Conservation (phyloP, 2,113 vertebrate genomes). For the Polypterus senegalus region DNA sequence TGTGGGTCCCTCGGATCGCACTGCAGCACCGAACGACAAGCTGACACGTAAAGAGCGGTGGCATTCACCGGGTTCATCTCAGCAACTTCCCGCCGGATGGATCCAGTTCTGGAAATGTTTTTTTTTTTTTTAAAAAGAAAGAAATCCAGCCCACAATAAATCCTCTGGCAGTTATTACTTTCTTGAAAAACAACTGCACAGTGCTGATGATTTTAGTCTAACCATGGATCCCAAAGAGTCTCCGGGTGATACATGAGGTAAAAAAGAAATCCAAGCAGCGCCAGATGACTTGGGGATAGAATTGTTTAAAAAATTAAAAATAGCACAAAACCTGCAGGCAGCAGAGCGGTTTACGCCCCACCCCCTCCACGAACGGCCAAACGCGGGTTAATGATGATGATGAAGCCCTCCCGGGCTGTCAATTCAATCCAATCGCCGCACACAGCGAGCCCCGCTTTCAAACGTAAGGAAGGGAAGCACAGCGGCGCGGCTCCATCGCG, state of each 20-base stretch:
- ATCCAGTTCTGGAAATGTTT: constrained; percentile 41
- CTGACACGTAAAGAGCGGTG: constrained; percentile 87
- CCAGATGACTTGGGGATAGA: too few relatives aligned
- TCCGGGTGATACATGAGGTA: too few relatives aligned
- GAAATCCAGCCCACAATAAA: constrained; percentile 10
- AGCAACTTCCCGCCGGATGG: constrained; percentile 49
- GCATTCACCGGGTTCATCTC: constrained; percentile 93
- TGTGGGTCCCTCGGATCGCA: constrained; percentile 80
- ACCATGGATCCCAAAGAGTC: too few relatives aligned
- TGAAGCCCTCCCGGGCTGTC: constrained; percentile 1
- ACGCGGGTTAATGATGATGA: too few relatives aligned
- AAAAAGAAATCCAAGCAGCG: too few relatives aligned
- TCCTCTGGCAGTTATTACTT: background rate
- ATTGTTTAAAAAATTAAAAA: too few relatives aligned
- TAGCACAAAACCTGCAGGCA: too few relatives aligned
- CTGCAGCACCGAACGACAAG: constrained; percentile 89
- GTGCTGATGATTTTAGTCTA: too few relatives aligned
- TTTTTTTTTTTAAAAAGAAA: constrained; percentile 5
- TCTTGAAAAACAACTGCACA: too few relatives aligned
- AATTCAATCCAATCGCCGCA: constrained; percentile 15
- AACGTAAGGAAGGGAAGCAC: background rate
- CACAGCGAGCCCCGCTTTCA: constrained; percentile 17
- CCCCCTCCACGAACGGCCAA: too few relatives aligned
- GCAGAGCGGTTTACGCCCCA: too few relatives aligned
- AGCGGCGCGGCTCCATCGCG: constrained; percentile 32